phyloP scores from a whole-genome alignment of 2,888 invertebrate genomes.

The Ochropacha duplaris region DNA sequence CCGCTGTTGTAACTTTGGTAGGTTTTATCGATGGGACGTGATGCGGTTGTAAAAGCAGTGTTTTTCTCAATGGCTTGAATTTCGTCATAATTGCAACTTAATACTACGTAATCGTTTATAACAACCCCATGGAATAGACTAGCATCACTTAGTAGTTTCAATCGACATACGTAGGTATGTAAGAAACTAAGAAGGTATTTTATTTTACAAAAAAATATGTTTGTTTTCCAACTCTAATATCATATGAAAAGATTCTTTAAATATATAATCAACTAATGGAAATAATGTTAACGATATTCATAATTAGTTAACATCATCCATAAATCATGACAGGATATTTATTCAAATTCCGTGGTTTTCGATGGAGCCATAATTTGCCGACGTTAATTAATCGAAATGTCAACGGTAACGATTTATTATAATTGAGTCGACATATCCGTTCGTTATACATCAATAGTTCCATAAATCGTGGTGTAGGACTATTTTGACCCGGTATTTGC shows the following conservation, averaged over 20 bases:
- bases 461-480: neutral
- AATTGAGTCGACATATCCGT: neutral
- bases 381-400: neutral
- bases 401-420: neutral
- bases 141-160: neutral
- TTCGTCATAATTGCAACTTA: neutral
- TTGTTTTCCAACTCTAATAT: neutral
- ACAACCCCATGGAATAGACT: neutral
- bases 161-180: neutral
- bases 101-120: neutral
- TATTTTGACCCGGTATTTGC: neutral
- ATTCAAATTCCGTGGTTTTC: neutral
- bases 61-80: neutral
- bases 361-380: neutral
- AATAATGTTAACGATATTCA: neutral
- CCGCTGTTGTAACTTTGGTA: slow-evolving; percentile 3
- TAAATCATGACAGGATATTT: neutral
- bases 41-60: neutral
- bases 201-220: neutral
- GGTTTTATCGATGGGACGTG: neutral
- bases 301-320: neutral
- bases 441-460: neutral
- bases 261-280: neutral
- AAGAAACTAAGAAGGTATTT: neutral
- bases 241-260: neutral